Evolutionary conservation across 2,797 vertebrate genomes (phyloP).

Genomic region (Pangasius sanitwongsei): DNA sequence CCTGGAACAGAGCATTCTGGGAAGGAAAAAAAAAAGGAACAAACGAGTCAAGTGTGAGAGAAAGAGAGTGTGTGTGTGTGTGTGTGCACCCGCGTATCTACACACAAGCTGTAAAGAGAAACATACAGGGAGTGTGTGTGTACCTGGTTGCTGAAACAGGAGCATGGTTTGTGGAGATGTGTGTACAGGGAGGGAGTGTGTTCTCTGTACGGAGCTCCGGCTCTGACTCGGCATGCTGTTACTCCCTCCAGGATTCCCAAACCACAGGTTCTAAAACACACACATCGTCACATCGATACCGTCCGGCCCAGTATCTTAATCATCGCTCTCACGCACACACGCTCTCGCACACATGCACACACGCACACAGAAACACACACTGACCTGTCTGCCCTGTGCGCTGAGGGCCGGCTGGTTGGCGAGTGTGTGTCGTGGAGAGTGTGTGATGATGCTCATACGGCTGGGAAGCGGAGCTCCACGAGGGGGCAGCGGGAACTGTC

Average conservation of each 20-base stretch:
- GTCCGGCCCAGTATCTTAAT: background rate
- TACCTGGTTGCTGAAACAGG: slow-evolving; percentile 94
- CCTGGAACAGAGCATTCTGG: slow-evolving; percentile 91
- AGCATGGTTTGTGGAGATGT: slow-evolving; percentile 94
- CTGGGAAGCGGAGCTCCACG: slow-evolving; percentile 80
- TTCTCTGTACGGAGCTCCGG: slow-evolving; percentile 93
- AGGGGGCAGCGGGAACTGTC: slow-evolving; percentile 88
- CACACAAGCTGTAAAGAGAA: background rate
- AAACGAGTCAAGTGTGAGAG: background rate
- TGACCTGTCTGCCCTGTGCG: slow-evolving; percentile 89
- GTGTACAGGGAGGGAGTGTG: slow-evolving; percentile 93
- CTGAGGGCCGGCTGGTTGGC: slow-evolving; percentile 80
- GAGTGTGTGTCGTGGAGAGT: slow-evolving; percentile 86
- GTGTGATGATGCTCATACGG: slow-evolving; percentile 83
- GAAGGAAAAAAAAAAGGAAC: slow-evolving; percentile 27
- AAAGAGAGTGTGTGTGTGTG: background rate
- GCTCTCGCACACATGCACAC: background rate
- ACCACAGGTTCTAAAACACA: slow-evolving; percentile 85
- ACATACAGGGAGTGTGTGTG: slow-evolving; percentile 6
- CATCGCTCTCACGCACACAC: background rate
- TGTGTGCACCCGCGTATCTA: slow-evolving; percentile 60
- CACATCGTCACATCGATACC: background rate
- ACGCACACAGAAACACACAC: slow-evolving; percentile 39
- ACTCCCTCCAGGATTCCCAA: slow-evolving; percentile 92
- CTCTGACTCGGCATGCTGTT: slow-evolving; percentile 96